These are phyloP conservation scores for Lanistes nyassanus DNA, from an alignment of 1,140 invertebrate species.

Conservation along the genomic window DNA sequence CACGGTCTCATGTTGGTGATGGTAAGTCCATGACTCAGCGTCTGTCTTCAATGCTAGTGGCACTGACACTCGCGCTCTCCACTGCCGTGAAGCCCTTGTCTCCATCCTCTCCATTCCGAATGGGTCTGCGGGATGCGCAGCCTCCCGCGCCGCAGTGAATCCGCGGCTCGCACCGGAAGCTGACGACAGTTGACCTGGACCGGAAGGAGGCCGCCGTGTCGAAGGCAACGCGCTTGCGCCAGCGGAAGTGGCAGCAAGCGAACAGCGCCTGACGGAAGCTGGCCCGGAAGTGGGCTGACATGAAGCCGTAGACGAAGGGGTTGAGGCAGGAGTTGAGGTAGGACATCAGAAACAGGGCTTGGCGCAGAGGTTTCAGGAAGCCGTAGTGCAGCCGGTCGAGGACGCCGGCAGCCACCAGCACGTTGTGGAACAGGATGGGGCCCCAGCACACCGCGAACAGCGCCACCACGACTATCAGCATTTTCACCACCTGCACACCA, in stretches of 20 bases:
- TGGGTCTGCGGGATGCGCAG: not conserved
- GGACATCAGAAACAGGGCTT: constrained; percentile 73
- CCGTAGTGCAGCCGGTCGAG: constrained; percentile 70
- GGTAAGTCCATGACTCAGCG: not conserved
- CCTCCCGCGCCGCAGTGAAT: not conserved
- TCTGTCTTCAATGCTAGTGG: not conserved
- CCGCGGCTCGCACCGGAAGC: constrained; percentile 10
- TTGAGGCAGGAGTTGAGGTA: constrained; percentile 77
- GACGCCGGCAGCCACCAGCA: constrained; percentile 69
- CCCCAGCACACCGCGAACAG: constrained; percentile 71
- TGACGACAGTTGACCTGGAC: not conserved
- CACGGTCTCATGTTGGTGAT: not conserved
- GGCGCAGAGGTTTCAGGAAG: constrained; percentile 73
- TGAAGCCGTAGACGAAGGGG: constrained; percentile 83
- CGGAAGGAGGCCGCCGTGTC: constrained; percentile 11
- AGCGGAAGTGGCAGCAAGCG: constrained; percentile 21
- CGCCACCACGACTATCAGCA: constrained; percentile 68
- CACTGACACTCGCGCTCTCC: not conserved
- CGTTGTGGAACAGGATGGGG: constrained; percentile 64
- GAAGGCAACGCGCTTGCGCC: constrained; percentile 2
- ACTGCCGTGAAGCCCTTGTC: not conserved
- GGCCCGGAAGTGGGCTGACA: constrained; percentile 82
- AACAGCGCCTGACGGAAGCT: constrained; percentile 68
- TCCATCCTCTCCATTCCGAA: not conserved
- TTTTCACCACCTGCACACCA: constrained; percentile 69